A percentile compares a stretch with the other conserved stretches of the same genome.
Conservation (phyloP, 1,140 invertebrate genomes). For the Oreohelix idahoensis region DNA sequence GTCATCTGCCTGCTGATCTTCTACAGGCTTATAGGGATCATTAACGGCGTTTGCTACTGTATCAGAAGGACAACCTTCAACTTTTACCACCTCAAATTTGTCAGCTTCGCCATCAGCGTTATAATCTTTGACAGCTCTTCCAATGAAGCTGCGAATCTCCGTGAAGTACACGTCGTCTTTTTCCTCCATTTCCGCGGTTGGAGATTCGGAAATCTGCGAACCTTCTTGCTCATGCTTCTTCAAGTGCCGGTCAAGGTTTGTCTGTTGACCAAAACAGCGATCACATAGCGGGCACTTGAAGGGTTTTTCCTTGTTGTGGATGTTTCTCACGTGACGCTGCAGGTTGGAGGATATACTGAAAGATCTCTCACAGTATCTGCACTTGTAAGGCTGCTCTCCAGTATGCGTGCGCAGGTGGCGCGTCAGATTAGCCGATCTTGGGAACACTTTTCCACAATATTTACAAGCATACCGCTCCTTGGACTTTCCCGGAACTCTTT, state of each 20-base stretch:
- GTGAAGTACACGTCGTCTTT: too few relatives aligned
- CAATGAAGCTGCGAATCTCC: too few relatives aligned
- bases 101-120: too few relatives aligned
- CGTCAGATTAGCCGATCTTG: conserved; percentile 95
- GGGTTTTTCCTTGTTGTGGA: conserved; percentile 94
- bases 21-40: too few relatives aligned
- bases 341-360: conserved; percentile 99
- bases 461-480: conserved; percentile 96
- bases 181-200: conserved; percentile 84
- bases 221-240: conserved; percentile 91
- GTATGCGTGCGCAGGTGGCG: conserved; percentile 96
- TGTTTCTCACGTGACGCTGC: conserved; percentile 97
- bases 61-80: too few relatives aligned
- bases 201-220: conserved; percentile 81
- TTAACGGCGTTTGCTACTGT: too few relatives aligned
- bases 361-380: conserved; percentile 96
- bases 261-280: conserved; percentile 97
- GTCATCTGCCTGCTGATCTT: too few relatives aligned
- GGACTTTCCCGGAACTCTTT: conserved; percentile 73
- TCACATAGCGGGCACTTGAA: conserved; percentile 85
- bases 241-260: conserved; percentile 94
- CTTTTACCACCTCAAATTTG: too few relatives aligned
- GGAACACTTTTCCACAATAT: conserved; percentile 95
- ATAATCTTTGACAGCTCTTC: too few relatives aligned
- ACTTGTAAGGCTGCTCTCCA: conserved; percentile 96